phyloP scores from a whole-genome alignment of 2,797 vertebrate genomes.

The Pelobates cultripes region DNA sequence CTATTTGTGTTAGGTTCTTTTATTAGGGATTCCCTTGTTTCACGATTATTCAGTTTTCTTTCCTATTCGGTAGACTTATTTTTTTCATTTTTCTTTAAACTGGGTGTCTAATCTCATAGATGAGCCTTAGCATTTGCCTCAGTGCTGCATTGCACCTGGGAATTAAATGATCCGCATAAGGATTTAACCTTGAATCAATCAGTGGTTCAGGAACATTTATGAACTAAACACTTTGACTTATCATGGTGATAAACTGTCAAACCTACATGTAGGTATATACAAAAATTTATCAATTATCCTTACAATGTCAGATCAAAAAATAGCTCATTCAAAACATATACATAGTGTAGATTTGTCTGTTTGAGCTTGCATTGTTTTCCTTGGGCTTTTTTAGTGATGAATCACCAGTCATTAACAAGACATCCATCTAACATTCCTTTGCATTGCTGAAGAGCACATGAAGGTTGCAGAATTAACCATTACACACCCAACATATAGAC shows the following conservation, averaged over 20 bases:
- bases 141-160: background rate
- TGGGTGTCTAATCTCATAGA: too few species aligned
- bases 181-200: background rate
- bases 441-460: conserved; percentile 9
- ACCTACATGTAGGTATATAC: background rate
- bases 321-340: background rate
- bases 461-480: conserved; percentile 30
- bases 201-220: background rate
- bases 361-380: conserved; percentile 13
- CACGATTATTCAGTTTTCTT: too few species aligned
- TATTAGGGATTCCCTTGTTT: too few species aligned
- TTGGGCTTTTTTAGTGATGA: conserved; percentile 17
- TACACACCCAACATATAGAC: background rate
- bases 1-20: too few species aligned
- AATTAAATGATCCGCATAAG: background rate
- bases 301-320: conserved; percentile 8
- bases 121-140: background rate
- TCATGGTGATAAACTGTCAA: background rate
- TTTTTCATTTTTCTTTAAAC: too few species aligned
- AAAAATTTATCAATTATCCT: conserved; percentile 5
- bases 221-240: background rate
- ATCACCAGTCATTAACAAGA: conserved; percentile 30
- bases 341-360: conserved; percentile 1
- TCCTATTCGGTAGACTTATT: too few species aligned
- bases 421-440: conserved; percentile 24